phyloP scores from a whole-genome alignment of 2,888 invertebrate species.

The Pammene fasciana region DNA sequence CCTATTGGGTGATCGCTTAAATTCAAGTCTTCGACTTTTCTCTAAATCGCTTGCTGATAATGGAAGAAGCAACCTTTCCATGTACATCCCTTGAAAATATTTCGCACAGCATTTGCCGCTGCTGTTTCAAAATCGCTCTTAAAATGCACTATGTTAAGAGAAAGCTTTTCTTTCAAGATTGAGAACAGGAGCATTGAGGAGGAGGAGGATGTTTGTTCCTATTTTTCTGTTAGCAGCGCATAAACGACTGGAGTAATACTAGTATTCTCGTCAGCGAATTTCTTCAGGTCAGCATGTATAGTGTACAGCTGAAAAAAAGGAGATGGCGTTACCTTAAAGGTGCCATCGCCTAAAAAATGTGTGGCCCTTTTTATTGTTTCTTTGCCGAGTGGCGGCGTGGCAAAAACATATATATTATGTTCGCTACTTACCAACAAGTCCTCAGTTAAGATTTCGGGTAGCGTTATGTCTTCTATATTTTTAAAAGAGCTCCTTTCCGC shows the following conservation, averaged over 20 bases:
- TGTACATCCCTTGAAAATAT: neutral
- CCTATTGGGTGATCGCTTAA: neutral
- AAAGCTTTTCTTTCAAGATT: conserved; percentile 6
- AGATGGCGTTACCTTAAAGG: conserved; percentile 5
- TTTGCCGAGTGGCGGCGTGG: neutral
- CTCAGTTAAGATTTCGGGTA: conserved; percentile 16
- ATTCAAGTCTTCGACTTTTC: neutral
- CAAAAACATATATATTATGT: neutral
- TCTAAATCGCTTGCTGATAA: neutral
- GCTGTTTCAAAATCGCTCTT: conserved; percentile 8
- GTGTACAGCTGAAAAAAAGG: conserved; percentile 13
- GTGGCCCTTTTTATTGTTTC: neutral
- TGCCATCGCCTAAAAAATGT: conserved; percentile 16
- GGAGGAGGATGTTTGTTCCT: conserved; percentile 11
- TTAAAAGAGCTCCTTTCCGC: conserved; percentile 6
- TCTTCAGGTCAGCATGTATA: neutral
- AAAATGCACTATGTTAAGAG: conserved; percentile 6
- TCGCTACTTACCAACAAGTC: neutral
- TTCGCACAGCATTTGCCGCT: conserved; percentile 3
- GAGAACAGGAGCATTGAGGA: conserved; percentile 5
- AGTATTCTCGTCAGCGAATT: neutral
- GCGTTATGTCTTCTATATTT: conserved; percentile 16
- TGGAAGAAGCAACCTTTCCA: conserved; percentile 4
- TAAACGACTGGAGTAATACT: conserved; percentile 17
- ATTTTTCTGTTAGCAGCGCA: conserved; percentile 16